phyloP scores from a whole-genome alignment of 2,888 invertebrate genomes.

The Rapana venosa region DNA sequence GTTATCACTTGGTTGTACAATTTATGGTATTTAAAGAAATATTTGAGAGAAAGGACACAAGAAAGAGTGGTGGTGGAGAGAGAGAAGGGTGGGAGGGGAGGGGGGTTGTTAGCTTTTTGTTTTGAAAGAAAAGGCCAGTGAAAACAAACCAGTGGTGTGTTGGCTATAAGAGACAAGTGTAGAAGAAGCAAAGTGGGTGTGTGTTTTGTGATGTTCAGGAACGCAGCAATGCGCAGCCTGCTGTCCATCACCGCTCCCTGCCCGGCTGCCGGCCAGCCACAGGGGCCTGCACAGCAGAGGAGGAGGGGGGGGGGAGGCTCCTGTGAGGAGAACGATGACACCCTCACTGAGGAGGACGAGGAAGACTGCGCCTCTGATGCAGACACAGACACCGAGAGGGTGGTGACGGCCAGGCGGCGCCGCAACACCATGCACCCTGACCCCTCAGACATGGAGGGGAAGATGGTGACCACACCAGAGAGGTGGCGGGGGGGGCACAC shows the following conservation, averaged over 20 bases:
- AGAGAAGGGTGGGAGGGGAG: no score
- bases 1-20: no score
- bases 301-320: background rate
- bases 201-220: slow-evolving; percentile 7
- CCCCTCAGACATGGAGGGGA: background rate
- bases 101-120: no score
- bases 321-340: slow-evolving; percentile 23
- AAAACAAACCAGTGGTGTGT: no score
- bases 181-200: no score
- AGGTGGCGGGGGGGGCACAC: background rate
- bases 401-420: background rate
- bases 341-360: slow-evolving; percentile 29
- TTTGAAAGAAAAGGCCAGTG: no score
- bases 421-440: background rate
- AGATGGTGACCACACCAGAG: no score
- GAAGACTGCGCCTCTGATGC: background rate
- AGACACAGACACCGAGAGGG: background rate
- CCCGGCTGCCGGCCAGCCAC: background rate
- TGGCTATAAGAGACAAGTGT: no score
- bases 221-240: slow-evolving; percentile 39
- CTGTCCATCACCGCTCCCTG: slow-evolving; percentile 7
- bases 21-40: no score
- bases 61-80: no score
- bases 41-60: no score
- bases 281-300: background rate